Evolutionary conservation across 2,888 invertebrate genomes (phyloP).

Genomic region (Acanthoscelides obtectus): DNA sequence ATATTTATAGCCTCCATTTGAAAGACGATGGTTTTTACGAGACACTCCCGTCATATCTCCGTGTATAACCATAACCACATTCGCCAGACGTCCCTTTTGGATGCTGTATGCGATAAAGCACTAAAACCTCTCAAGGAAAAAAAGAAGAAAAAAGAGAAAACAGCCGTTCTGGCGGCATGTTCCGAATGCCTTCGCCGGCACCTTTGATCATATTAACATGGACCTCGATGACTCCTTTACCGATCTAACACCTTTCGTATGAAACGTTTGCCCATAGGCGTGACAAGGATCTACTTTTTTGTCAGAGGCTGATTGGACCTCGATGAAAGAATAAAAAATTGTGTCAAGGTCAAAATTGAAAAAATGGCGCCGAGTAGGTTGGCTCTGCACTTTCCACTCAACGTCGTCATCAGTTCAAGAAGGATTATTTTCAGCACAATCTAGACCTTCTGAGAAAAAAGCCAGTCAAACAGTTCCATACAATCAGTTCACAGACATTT

Average conservation of each 20-base stretch:
- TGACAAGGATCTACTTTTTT: not conserved
- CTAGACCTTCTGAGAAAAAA: no score
- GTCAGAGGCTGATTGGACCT: no score
- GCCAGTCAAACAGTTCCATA: no score
- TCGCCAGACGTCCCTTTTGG: not conserved
- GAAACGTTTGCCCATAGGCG: not conserved
- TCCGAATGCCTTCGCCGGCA: not conserved
- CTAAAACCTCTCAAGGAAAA: not conserved
- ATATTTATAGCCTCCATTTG: not conserved
- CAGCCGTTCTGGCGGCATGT: not conserved
- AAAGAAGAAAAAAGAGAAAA: not conserved
- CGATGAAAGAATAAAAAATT: no score
- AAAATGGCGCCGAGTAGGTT: no score
- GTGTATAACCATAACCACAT: not conserved
- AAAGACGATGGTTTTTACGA: not conserved
- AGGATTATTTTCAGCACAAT: no score
- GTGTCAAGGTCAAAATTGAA: no score
- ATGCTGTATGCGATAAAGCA: not conserved
- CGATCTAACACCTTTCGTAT: not conserved
- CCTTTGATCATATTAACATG: not conserved
- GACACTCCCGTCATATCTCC: not conserved
- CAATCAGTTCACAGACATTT: no score
- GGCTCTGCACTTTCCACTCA: no score
- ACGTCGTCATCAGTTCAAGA: no score
- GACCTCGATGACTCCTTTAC: not conserved